These are phyloP conservation scores for Tuberolachnus salignus DNA, from an alignment of 2,888 invertebrate genomes.

Conservation along the genomic window DNA sequence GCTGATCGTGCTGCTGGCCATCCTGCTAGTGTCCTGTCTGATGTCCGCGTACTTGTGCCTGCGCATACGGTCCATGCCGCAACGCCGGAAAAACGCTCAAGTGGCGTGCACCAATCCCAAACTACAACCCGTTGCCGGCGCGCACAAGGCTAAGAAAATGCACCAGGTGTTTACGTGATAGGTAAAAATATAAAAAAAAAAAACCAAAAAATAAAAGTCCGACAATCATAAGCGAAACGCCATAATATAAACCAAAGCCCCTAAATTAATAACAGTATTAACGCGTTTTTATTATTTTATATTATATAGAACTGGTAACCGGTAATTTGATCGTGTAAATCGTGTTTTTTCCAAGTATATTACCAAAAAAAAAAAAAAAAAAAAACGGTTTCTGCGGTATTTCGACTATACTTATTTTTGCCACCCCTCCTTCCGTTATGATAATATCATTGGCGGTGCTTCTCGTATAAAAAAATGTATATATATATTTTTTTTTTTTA, in stretches of 20 bases:
- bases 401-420: too few species aligned
- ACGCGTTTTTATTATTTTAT: neutral
- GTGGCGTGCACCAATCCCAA: constrained; percentile 48
- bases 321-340: too few species aligned
- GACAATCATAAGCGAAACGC: constrained; percentile 22
- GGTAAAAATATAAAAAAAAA: neutral
- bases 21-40: constrained; percentile 82
- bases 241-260: constrained; percentile 25
- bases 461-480: too few species aligned
- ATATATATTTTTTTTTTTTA: neutral
- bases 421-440: too few species aligned
- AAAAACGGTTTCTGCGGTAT: too few species aligned
- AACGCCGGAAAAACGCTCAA: constrained; percentile 53
- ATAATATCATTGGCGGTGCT: too few species aligned
- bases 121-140: constrained; percentile 6
- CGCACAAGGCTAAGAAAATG: constrained; percentile 19
- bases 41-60: constrained; percentile 86
- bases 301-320: neutral
- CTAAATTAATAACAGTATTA: neutral
- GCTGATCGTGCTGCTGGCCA: constrained; percentile 79
- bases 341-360: too few species aligned
- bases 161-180: constrained; percentile 45
- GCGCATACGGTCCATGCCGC: constrained; percentile 65
- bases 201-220: neutral
- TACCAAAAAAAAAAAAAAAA: too few species aligned